Evolutionary conservation across 2,797 vertebrate genomes (phyloP).

Genomic region (Mycteria americana): DNA sequence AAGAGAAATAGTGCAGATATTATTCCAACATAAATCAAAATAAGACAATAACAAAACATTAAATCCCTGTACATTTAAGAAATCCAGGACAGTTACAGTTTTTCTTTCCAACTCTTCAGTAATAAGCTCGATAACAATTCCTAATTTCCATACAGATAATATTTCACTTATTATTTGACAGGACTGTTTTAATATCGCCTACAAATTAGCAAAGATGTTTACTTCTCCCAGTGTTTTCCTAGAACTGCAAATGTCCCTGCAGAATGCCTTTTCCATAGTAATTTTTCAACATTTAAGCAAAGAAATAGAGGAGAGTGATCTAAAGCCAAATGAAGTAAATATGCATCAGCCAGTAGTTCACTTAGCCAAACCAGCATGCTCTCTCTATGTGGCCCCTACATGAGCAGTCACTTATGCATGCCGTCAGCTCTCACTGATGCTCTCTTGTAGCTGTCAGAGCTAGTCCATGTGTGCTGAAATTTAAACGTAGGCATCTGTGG

Average conservation of each 20-base stretch:
- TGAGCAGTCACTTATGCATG: neutral
- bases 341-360: neutral
- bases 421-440: neutral
- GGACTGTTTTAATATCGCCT: neutral
- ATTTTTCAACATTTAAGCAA: neutral
- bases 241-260: neutral
- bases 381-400: neutral
- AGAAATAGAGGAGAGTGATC: neutral
- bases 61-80: neutral
- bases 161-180: neutral
- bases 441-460: neutral
- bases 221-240: neutral
- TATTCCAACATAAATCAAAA: neutral
- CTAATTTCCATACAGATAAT: neutral
- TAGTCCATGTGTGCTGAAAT: neutral
- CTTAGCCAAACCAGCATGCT: rapidly evolving
- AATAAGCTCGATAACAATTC: neutral
- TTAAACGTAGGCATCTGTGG: neutral
- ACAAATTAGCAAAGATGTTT: neutral
- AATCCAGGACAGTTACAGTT: neutral
- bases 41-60: neutral
- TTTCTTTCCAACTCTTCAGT: neutral
- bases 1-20: neutral
- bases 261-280: neutral
- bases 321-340: neutral